These are phyloP conservation scores for Bettongia penicillata DNA, from an alignment of 2,113 vertebrate genomes.

Conservation along the genomic window DNA sequence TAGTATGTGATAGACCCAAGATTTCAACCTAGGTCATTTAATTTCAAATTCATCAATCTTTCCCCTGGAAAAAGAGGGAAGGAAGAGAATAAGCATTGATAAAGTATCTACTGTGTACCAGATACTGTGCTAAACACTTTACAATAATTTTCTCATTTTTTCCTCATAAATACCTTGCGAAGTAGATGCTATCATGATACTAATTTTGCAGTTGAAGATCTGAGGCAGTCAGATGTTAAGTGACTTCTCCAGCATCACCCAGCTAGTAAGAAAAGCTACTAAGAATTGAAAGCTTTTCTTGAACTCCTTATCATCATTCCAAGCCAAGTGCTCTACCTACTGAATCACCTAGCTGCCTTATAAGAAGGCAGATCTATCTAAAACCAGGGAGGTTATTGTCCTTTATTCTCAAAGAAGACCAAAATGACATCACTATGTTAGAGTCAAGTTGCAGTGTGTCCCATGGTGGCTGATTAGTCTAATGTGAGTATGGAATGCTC, in stretches of 20 bases:
- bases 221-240: not conserved
- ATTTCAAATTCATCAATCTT: no score
- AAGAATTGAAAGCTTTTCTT: not conserved
- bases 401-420: no score
- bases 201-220: not conserved
- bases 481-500: no score
- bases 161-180: not conserved
- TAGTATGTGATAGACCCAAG: no score
- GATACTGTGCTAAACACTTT: not conserved
- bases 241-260: not conserved
- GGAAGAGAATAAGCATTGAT: no score
- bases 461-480: no score
- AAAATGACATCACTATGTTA: no score
- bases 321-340: not conserved
- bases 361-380: not conserved
- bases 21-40: no score
- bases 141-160: not conserved
- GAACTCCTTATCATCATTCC: not conserved
- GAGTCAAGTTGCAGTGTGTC: no score
- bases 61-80: no score
- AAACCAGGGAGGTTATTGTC: not conserved
- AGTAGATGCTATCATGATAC: not conserved
- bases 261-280: not conserved
- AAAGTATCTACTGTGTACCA: not conserved
- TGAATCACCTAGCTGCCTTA: not conserved